Conservation (phyloP, 2,888 invertebrate species). For the Homarus gammarus region DNA sequence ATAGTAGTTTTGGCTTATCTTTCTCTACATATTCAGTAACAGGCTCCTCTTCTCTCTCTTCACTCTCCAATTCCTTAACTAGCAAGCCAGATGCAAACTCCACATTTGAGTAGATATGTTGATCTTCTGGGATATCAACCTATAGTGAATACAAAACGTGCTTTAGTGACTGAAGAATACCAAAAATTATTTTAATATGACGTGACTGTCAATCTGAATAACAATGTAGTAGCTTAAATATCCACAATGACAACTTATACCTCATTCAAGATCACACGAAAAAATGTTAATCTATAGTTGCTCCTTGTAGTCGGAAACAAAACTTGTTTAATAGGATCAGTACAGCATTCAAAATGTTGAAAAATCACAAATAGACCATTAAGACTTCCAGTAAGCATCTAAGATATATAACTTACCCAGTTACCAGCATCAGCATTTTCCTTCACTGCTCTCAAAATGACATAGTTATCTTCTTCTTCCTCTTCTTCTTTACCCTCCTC, state of each 20-base stretch:
- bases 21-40: background rate
- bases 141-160: background rate
- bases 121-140: constrained; percentile 67
- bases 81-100: constrained; percentile 58
- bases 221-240: no score
- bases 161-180: no score
- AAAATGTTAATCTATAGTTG: no score
- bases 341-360: background rate
- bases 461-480: constrained; percentile 74
- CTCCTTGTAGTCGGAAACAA: background rate
- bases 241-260: no score
- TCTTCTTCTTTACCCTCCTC: constrained; percentile 39
- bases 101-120: constrained; percentile 69
- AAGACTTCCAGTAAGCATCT: no score
- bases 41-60: constrained; percentile 23
- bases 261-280: no score
- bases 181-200: no score
- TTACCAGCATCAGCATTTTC: constrained; percentile 42
- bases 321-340: no score
- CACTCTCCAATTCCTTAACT: constrained; percentile 59
- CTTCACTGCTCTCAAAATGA: constrained; percentile 62
- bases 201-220: no score
- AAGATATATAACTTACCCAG: constrained; percentile 38
- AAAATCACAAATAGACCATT: no score
- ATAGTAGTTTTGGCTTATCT: background rate